Base-by-base conservation (phyloP, 2,113 vertebrate species). In the Aegithalos caudatus region DNA sequence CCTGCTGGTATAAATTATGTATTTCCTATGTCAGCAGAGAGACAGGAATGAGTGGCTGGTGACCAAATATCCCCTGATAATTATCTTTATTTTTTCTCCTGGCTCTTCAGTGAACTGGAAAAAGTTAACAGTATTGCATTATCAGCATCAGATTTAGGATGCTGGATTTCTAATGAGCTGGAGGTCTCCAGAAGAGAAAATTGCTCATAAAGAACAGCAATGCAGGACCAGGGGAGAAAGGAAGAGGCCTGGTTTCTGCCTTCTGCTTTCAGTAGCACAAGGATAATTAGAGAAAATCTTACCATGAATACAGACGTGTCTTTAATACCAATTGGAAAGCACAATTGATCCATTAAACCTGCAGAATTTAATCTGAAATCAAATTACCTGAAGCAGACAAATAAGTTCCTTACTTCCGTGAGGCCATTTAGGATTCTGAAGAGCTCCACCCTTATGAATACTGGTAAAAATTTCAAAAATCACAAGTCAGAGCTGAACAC, bases 1-100 rank as follows among this genome's bases (percentile, higher is more conserved):
- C 11, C 19, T 92, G 29, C 53, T 87, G 15, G 17, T 45, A 82
- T 92, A 86, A 94, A 94, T 96, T 92, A 90, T 86, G 27, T 57
- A 91, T 94, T 94, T 93, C 80, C 17, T 88, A 2, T 45, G 57
- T 67, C 44, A 86, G 56, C 9, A 62, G 31, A 74, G 35, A 86
- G 28, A 81, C 12, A 47, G 53, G 38, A 90, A 69, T 86, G 82
- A 83, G 73, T 3, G 9, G 5, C 27, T 81, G 29, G 69, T 95
- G 74, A 87, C 60, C 33, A 88, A 31, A 69, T 93, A 71, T 85
- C 50, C 20, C 73, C 28, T 38, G 60, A 53, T 89, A 35, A 62
- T 83, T 70, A 20, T 27, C 22, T 71, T 81, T 86, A 24, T 42
- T 76, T 78, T 35, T 77, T 57, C 20, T 69, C 56, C 37, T 3